Conservation (phyloP, 2,113 vertebrate species). For the Etheostoma spectabile region DNA sequence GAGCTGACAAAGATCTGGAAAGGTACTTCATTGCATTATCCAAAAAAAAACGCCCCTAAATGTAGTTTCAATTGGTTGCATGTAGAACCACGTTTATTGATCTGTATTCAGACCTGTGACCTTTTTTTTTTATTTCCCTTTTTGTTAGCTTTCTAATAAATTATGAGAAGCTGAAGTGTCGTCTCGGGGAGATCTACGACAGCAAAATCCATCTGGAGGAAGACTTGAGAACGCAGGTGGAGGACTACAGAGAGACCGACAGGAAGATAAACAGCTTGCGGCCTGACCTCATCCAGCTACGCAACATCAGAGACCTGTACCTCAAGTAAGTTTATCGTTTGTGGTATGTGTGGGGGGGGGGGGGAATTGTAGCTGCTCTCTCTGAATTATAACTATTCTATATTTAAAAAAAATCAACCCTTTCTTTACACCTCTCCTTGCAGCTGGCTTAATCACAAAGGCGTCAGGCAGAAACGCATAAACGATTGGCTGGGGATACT, state of each 20-base stretch:
- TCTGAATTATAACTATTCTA: not conserved
- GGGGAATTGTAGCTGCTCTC: not conserved
- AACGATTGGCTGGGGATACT: conserved; percentile 95
- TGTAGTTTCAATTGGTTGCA: not conserved
- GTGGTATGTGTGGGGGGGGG: not conserved
- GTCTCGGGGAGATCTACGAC: conserved; percentile 95
- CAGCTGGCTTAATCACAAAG: conserved; percentile 98
- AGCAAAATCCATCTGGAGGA: conserved; percentile 95
- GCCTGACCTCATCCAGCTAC: conserved; percentile 94
- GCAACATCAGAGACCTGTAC: conserved; percentile 96
- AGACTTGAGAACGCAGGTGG: conserved; percentile 94
- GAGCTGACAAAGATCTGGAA: conserved; percentile 92
- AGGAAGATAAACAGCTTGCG: conserved; percentile 97
- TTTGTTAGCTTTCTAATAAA: conserved; percentile 92
- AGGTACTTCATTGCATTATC: conserved; percentile 78
- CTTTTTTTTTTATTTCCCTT: conserved; percentile 38
- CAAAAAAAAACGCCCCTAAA: not conserved
- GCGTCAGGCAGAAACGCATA: conserved; percentile 93
- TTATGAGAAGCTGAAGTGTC: conserved; percentile 95
- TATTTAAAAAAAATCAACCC: not conserved
- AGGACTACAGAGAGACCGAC: conserved; percentile 96
- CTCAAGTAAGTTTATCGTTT: conserved; percentile 89
- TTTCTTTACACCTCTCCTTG: not conserved
- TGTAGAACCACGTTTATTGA: not conserved
- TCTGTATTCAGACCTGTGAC: conserved; percentile 27